Evolutionary conservation across 1,140 invertebrate species (phyloP).

Genomic region (Leptonema lineaticorne): DNA sequence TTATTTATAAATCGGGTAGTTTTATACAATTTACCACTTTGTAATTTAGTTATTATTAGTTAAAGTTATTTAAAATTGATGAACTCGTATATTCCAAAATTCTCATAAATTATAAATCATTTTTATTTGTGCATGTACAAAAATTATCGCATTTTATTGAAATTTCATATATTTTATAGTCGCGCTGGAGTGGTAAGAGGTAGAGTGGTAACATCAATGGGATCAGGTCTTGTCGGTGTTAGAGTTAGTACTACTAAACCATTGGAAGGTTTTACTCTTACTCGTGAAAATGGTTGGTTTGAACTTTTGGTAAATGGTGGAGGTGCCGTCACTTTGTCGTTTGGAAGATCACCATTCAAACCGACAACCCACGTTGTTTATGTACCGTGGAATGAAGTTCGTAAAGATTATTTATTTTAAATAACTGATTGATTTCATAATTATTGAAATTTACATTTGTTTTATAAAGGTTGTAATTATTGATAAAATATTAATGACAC

Average conservation of each 20-base stretch:
- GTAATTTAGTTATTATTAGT: too few species aligned
- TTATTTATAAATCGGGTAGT: too few species aligned
- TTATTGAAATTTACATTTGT: constrained; percentile 21
- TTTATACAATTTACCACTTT: too few species aligned
- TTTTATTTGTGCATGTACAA: too few species aligned
- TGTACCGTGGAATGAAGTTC: constrained; percentile 94
- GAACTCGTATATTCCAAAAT: too few species aligned
- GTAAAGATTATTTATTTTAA: background rate
- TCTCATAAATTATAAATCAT: too few species aligned
- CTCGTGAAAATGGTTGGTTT: constrained; percentile 90
- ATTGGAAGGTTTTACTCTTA: constrained; percentile 91
- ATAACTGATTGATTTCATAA: background rate
- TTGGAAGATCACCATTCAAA: constrained; percentile 89
- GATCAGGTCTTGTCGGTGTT: constrained; percentile 90
- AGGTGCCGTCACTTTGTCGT: constrained; percentile 90
- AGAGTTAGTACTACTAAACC: constrained; percentile 88
- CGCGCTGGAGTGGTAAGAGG: constrained; percentile 95
- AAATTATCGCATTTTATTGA: too few species aligned
- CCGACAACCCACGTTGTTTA: constrained; percentile 88
- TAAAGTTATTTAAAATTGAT: too few species aligned
- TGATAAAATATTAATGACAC: constrained; percentile 83
- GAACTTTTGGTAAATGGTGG: constrained; percentile 97
- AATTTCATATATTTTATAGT: constrained; percentile 61
- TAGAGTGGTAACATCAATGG: constrained; percentile 85
- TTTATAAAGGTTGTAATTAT: constrained; percentile 78